These are phyloP conservation scores for Anas bahamensis DNA, from an alignment of 2,797 vertebrate genomes.

Conservation along the genomic window DNA sequence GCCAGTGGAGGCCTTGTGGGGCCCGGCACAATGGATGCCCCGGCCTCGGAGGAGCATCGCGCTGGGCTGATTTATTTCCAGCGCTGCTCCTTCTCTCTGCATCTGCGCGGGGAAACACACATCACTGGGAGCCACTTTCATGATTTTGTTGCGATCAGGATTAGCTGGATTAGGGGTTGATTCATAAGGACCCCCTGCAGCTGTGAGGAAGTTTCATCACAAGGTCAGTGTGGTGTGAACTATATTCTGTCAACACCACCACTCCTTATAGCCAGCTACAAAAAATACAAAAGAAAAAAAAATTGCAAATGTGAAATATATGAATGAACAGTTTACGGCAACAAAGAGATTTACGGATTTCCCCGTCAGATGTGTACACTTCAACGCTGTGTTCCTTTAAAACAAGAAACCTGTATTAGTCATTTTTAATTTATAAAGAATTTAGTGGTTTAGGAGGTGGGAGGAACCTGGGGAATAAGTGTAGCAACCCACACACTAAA, in stretches of 20 bases:
- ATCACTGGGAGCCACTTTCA: conserved; percentile 81
- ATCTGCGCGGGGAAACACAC: conserved; percentile 72
- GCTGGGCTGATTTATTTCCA: conserved; percentile 60
- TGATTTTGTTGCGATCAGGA: conserved; percentile 87
- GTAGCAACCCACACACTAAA: conserved; percentile 61
- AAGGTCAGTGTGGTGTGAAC: conserved; percentile 86
- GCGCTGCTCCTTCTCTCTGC: conserved; percentile 45
- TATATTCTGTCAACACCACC: conserved; percentile 81
- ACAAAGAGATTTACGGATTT: conserved; percentile 59
- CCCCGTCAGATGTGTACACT: neutral
- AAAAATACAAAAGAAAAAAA: conserved; percentile 49
- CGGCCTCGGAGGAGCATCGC: conserved; percentile 35
- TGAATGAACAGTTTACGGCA: conserved; percentile 51
- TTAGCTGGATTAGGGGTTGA: conserved; percentile 95
- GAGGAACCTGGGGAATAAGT: conserved; percentile 60
- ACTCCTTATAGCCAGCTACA: conserved; percentile 67
- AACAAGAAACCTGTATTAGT: conserved; percentile 35
- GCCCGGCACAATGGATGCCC: conserved; percentile 65
- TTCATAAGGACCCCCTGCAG: conserved; percentile 93
- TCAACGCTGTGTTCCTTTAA: conserved; percentile 26
- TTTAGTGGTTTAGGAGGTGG: conserved; percentile 63
- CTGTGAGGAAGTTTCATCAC: conserved; percentile 89
- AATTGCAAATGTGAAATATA: conserved; percentile 39
- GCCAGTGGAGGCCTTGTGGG: conserved; percentile 77
- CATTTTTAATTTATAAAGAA: conserved; percentile 69